Evolutionary conservation across 2,888 invertebrate genomes (phyloP).

Genomic region (Pseudanteris insignis): DNA sequence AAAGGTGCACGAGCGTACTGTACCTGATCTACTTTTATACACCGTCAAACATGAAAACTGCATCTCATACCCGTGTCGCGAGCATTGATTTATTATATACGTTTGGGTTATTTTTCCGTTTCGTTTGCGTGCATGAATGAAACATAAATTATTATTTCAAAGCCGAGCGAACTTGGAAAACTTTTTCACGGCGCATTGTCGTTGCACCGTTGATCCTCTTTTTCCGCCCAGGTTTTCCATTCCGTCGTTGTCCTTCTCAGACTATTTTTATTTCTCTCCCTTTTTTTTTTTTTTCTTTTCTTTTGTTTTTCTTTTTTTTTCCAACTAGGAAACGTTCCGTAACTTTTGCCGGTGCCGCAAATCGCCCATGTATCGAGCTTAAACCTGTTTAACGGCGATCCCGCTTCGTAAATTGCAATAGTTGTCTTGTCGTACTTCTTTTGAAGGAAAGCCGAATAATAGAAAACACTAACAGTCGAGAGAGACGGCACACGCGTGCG

Average conservation of each 20-base stretch:
- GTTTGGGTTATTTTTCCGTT: constrained; percentile 22
- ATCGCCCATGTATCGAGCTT: constrained; percentile 59
- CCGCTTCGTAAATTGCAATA: constrained; percentile 60
- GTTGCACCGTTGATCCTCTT: constrained; percentile 28
- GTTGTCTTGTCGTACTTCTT: constrained; percentile 42
- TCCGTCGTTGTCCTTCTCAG: not conserved
- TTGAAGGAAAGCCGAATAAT: constrained; percentile 33
- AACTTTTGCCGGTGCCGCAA: constrained; percentile 46
- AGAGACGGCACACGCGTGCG: no score
- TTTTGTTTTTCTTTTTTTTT: constrained; percentile 13
- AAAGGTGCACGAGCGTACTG: no score
- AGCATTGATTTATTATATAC: constrained; percentile 32
- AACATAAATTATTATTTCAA: constrained; percentile 40
- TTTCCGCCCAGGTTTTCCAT: not conserved
- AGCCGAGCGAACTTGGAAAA: constrained; percentile 21
- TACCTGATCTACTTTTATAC: no score
- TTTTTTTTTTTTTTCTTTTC: not conserved
- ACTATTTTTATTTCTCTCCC: constrained; percentile 7
- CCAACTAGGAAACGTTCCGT: constrained; percentile 22
- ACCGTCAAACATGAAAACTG: no score
- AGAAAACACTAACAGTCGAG: constrained; percentile 16
- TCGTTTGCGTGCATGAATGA: constrained; percentile 28
- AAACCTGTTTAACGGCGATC: constrained; percentile 59
- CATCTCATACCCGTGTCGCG: no score
- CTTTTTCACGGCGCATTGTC: constrained; percentile 41